Conservation (phyloP, 2,797 vertebrate species). For the Eulemur albifrons region DNA sequence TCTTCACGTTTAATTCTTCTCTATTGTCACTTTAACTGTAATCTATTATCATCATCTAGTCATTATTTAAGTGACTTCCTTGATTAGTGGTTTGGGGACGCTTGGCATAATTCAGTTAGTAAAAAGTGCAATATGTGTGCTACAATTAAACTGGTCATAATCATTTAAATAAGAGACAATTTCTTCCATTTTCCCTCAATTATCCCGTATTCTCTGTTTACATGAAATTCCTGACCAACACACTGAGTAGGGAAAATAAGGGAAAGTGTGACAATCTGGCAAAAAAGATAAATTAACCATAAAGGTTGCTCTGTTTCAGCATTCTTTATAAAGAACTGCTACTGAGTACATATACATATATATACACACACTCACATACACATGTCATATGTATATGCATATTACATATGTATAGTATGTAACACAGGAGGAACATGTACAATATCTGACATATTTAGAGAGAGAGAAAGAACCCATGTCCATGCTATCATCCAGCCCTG, state of each 20-base stretch:
- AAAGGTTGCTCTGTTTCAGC: not conserved
- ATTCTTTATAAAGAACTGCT: not conserved
- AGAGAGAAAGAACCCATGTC: not conserved
- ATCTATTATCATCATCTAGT: not conserved
- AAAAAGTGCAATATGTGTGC: not conserved
- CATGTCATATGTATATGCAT: not conserved
- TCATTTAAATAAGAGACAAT: slow-evolving; percentile 9
- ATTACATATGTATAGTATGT: not conserved
- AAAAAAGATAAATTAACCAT: not conserved
- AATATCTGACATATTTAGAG: not conserved
- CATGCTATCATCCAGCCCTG: not conserved
- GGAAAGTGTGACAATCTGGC: not conserved
- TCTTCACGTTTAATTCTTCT: slow-evolving; percentile 13
- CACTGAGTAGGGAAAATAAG: not conserved
- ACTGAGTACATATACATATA: not conserved
- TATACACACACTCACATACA: not conserved
- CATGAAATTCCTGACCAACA: not conserved
- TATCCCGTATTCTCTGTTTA: not conserved
- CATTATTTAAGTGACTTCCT: slow-evolving; percentile 11
- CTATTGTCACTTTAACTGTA: slow-evolving; percentile 12
- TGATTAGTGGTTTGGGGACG: slow-evolving; percentile 16
- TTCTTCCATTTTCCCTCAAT: not conserved
- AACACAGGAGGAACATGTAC: not conserved
- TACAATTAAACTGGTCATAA: slow-evolving; percentile 20
- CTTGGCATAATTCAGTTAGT: not conserved